These are phyloP conservation scores for Drosophila demipolita DNA, from an alignment of 2,888 invertebrate genomes.

Conservation along the genomic window DNA sequence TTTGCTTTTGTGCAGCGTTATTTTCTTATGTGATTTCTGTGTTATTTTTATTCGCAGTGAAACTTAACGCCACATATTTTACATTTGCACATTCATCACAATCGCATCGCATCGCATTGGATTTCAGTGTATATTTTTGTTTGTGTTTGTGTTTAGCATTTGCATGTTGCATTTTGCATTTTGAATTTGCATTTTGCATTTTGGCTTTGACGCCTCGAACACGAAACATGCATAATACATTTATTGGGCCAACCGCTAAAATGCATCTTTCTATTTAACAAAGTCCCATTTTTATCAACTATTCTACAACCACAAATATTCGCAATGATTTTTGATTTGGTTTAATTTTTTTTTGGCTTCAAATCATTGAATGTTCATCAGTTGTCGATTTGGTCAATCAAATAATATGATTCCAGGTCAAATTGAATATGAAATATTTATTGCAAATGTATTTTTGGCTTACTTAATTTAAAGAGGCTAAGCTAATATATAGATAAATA, in stretches of 20 bases:
- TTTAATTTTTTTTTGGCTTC: constrained; percentile 23
- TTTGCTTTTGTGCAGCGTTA: constrained; percentile 16
- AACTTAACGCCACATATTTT: constrained; percentile 81
- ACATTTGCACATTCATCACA: constrained; percentile 76
- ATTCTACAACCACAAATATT: constrained; percentile 72
- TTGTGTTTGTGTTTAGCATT: constrained; percentile 34
- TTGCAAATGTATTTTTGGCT: neutral
- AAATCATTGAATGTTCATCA: constrained; percentile 67
- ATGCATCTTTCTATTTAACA: constrained; percentile 33
- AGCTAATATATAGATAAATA: neutral
- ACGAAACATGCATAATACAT: constrained; percentile 44
- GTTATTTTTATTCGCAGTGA: constrained; percentile 57
- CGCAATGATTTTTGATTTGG: constrained; percentile 14
- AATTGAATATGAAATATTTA: constrained; percentile 54
- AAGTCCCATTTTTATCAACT: constrained; percentile 55
- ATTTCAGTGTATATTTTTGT: neutral
- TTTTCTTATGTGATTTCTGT: constrained; percentile 27
- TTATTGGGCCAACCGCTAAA: constrained; percentile 30
- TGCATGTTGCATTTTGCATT: constrained; percentile 54
- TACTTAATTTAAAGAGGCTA: neutral
- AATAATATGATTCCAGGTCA: constrained; percentile 47
- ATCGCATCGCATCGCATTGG: constrained; percentile 61
- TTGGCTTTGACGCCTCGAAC: constrained; percentile 37
- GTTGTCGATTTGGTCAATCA: constrained; percentile 55
- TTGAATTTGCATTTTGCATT: constrained; percentile 67